phyloP scores from a whole-genome alignment of 2,888 invertebrate genomes.

The Xylota segnis region DNA sequence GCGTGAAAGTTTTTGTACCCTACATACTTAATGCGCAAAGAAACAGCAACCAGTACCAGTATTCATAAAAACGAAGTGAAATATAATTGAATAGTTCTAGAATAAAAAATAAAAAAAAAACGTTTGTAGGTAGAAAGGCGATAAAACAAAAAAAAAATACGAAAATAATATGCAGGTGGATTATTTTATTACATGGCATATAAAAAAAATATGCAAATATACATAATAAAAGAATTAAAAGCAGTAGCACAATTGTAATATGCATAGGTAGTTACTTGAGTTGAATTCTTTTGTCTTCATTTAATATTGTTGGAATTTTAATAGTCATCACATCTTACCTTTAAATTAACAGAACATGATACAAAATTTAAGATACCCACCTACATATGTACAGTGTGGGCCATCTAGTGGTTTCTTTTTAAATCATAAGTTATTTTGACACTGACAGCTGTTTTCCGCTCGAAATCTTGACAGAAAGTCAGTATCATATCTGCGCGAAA shows the following conservation, averaged over 20 bases:
- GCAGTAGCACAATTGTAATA: not conserved
- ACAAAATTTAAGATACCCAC: too few species aligned
- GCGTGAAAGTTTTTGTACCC: constrained; percentile 26
- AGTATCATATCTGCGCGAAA: too few species aligned
- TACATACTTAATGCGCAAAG: not conserved
- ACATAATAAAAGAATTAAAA: not conserved
- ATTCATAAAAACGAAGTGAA: not conserved
- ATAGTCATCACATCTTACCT: not conserved
- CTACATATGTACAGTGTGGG: too few species aligned
- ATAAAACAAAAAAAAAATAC: not conserved
- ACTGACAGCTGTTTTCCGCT: too few species aligned
- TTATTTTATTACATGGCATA: not conserved
- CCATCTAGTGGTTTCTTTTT: too few species aligned
- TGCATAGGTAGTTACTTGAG: not conserved
- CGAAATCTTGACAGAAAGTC: too few species aligned
- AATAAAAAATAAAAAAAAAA: not conserved
- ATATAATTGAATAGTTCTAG: not conserved
- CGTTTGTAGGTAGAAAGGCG: not conserved
- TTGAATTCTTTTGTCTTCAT: not conserved
- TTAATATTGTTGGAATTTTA: not conserved
- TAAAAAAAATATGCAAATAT: not conserved
- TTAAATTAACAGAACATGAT: not conserved
- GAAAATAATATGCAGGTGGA: not conserved
- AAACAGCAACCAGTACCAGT: constrained; percentile 1
- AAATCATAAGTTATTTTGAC: too few species aligned